phyloP scores from a whole-genome alignment of 2,888 invertebrate species.

The Orthosia incerta region DNA sequence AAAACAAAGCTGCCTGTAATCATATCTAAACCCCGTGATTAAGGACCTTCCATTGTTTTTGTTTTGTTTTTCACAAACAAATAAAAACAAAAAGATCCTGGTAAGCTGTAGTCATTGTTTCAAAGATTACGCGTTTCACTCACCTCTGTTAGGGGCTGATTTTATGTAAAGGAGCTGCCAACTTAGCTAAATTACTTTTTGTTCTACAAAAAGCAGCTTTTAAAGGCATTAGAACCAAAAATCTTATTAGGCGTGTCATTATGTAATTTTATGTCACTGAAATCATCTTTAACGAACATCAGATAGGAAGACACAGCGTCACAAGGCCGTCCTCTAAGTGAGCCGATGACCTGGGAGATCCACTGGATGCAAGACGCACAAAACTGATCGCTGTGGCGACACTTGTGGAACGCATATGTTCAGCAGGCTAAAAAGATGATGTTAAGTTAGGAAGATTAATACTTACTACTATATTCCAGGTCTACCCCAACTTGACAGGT shows the following conservation, averaged over 20 bases:
- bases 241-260: not conserved
- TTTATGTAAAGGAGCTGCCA: constrained; percentile 36
- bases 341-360: too few species aligned
- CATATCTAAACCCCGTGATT: constrained; percentile 67
- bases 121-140: constrained; percentile 78
- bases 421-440: too few species aligned
- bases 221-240: not conserved
- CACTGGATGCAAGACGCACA: too few species aligned
- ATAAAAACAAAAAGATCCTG: constrained; percentile 67
- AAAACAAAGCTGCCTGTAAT: constrained; percentile 58
- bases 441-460: too few species aligned
- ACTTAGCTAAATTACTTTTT: constrained; percentile 47
- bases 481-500: too few species aligned
- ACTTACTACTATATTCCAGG: too few species aligned
- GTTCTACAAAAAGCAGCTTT: not conserved
- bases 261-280: not conserved
- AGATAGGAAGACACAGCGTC: not conserved
- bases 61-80: constrained; percentile 71
- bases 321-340: too few species aligned
- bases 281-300: not conserved
- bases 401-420: too few species aligned
- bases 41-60: constrained; percentile 70
- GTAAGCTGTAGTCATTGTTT: constrained; percentile 72
- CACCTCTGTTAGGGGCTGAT: constrained; percentile 45
- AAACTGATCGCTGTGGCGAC: too few species aligned